Evolutionary conservation across 2,113 vertebrate species (phyloP).

Genomic region (Pluvianellus socialis): DNA sequence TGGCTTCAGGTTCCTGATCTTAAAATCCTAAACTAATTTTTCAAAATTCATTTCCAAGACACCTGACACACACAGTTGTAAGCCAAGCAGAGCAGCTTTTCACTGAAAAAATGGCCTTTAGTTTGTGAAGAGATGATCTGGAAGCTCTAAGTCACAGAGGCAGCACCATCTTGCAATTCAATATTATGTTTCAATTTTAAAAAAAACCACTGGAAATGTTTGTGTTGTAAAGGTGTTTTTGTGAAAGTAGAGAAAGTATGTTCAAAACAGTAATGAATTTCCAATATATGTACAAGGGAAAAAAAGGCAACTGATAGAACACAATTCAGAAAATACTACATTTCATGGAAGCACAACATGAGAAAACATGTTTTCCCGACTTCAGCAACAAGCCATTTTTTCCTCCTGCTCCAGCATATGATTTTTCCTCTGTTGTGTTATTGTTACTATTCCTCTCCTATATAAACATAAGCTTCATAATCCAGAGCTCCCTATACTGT

Average conservation of each 20-base stretch:
- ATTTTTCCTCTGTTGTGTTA: neutral
- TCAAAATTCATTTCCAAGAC: neutral
- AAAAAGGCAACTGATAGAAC: neutral
- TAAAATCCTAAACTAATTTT: neutral
- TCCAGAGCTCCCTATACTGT: neutral
- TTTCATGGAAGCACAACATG: neutral
- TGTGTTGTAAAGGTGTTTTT: neutral
- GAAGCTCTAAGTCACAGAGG: neutral
- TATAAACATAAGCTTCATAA: neutral
- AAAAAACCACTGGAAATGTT: neutral
- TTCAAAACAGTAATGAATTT: neutral
- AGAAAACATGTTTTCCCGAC: neutral
- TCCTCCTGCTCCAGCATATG: neutral
- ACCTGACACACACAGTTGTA: neutral
- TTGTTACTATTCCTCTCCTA: neutral
- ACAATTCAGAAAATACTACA: neutral
- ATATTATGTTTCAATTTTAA: neutral
- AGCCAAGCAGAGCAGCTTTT: neutral
- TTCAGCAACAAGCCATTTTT: neutral
- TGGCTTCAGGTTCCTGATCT: neutral
- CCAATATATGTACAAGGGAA: neutral
- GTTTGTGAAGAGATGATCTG: neutral
- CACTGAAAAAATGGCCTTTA: neutral
- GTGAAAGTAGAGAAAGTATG: neutral
- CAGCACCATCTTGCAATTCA: neutral